Evolutionary conservation across 2,113 vertebrate species (phyloP).

Genomic region (Sapajus apella): DNA sequence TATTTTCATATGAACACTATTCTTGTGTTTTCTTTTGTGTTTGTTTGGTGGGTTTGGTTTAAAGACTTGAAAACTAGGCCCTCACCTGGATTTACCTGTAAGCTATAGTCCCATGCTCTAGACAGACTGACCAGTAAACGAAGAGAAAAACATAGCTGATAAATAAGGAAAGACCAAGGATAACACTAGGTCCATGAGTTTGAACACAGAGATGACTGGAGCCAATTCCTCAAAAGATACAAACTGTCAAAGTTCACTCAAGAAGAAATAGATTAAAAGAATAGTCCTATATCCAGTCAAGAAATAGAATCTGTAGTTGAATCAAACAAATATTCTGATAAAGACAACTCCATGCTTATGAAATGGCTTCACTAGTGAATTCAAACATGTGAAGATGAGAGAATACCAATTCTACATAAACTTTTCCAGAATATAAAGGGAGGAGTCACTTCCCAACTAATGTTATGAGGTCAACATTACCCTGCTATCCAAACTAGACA

Average conservation of each 20-base stretch:
- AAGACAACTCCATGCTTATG: neutral
- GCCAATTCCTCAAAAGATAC: neutral
- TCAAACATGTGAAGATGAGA: neutral
- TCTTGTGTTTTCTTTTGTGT: neutral
- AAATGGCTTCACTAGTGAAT: neutral
- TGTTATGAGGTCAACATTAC: neutral
- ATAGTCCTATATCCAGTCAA: neutral
- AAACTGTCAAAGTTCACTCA: neutral
- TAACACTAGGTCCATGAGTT: neutral
- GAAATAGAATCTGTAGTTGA: neutral
- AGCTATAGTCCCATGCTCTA: neutral
- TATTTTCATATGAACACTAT: neutral
- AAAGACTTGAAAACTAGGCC: neutral
- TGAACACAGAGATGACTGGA: neutral
- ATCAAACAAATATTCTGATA: neutral
- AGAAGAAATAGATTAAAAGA: neutral
- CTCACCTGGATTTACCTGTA: neutral
- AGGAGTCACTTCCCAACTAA: neutral
- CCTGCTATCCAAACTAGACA: neutral
- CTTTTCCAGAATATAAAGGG: neutral
- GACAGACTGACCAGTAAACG: neutral
- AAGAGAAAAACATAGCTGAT: neutral
- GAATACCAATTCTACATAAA: neutral
- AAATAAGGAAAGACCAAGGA: neutral
- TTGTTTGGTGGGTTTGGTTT: neutral